Base-by-base conservation (phyloP, 2,888 invertebrate species). In the Crematogaster levior region DNA sequence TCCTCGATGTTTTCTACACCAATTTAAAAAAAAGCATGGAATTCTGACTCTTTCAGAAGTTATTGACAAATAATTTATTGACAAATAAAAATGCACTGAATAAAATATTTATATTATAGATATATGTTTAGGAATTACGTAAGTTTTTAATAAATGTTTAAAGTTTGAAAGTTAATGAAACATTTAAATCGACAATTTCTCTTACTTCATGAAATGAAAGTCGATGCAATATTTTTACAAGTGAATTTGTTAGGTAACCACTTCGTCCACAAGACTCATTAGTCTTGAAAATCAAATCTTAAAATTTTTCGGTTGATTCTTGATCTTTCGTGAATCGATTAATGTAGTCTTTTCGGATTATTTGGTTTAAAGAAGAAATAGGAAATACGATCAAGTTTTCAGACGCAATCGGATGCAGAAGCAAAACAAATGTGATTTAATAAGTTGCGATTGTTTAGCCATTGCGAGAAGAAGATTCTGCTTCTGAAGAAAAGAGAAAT, bases 341-440 rank as follows among this genome's bases (percentile, higher is more conserved):
- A 77, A 65, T n/a, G 30, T 43, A 63, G 15, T 30, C 37, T 51
- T 77, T 68, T 68, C 40, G 60, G 48, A 18, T 77, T 77, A 53
- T 60, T 77, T 48, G 27, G 10, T 27, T 53, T 30, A 51, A 21
- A 66, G 60, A 21, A 46, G 18, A 65, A 77, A 66, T 66, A 51
- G 43, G 15, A 80, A 80, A 12, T 18, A 21, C 46, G 37, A 46
- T 6, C 27, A 24, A 48, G 34, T 37, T 70, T 46, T 12, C 3
- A 12, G 12, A 30, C 6, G 24, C 21, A 34, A 61, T 74, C 74
- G 18, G 24, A 18, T 24, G 34, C 53, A 21, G 56, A 24, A 40
- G 74, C 34, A 43, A 61, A 81, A 65, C 27, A 30, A 61, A 48
- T 3, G 18, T 56, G 43, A 65, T 46, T 65, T 75, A 81, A 81